Evolutionary conservation across 2,888 invertebrate species (phyloP), one percentile per base, ranked within the genome.

Genomic region (Thymelicus acteon): DNA sequence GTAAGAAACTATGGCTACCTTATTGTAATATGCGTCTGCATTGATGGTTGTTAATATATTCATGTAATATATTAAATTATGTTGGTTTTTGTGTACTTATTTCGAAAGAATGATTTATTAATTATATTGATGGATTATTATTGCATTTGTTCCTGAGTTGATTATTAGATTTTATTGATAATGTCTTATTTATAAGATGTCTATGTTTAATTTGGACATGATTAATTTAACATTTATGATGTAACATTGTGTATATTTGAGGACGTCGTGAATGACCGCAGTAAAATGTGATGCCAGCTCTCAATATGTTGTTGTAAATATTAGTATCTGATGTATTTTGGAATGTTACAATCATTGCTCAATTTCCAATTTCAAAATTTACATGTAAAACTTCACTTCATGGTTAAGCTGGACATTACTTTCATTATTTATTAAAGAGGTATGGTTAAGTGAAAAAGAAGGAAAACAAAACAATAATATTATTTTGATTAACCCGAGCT

Each of bases 121-220:
- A 89, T 31, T 31, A 31, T 90, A 89, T 90, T 87, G 88, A 91
- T 90, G 85, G 90, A 92, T 91, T 92, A 87, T 90, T 92, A 92
- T 91, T 93, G 93, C 93, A 93, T 93, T 93, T 93, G 93, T 93
- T 93, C 93, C 93, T 93, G 93, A 93, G 89, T 91, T 93, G 91
- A 91, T 88, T 90, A 86, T 88, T 92, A 92, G 90, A 92, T 92
- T 92, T 92, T 93, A 92, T 92, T 83, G 81, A 86, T 87, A 87
- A 86, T 87, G 86, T 87, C 79, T 88, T 82, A 84, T 87, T 88
- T 80, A 75, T 91, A 90, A 89, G 89, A 83, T 79, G 83, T 87
- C 77, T 88, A 85, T 84, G 81, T 83, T 77, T 89, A 88, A 84
- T 85, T 86, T 80, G 82, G 87, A 85, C 89, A 88, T 89, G 87